Evolutionary conservation across 2,113 vertebrate species (phyloP).

Genomic region (Sitta europaea): DNA sequence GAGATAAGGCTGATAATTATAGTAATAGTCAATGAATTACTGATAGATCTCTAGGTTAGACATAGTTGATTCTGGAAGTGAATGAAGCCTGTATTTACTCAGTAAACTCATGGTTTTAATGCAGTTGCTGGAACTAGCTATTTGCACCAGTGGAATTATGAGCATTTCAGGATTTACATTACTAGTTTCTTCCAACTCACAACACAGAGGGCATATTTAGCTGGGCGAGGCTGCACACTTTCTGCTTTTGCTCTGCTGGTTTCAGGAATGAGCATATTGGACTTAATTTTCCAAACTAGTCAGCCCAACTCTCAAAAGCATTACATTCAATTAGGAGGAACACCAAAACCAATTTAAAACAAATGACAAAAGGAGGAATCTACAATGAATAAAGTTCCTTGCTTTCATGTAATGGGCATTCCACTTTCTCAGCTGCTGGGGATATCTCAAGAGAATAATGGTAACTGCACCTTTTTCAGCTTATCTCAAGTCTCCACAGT

Average conservation of each 20-base stretch:
- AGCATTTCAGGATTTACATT: not conserved
- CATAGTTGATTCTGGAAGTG: not conserved
- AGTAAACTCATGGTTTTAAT: not conserved
- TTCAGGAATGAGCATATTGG: not conserved
- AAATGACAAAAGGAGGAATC: not conserved
- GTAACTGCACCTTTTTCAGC: not conserved
- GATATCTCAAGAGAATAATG: not conserved
- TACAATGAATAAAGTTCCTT: not conserved
- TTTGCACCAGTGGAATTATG: not conserved
- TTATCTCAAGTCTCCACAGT: not conserved
- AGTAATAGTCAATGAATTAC: not conserved
- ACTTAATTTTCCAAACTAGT: constrained; percentile 33
- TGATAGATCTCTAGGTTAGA: not conserved
- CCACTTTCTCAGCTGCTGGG: not conserved
- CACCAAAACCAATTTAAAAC: constrained; percentile 22
- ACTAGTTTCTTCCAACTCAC: not conserved
- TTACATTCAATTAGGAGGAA: constrained; percentile 36
- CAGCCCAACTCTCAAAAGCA: constrained; percentile 15
- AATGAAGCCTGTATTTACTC: not conserved
- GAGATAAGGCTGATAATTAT: not conserved
- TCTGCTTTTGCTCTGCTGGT: not conserved
- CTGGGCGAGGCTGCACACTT: not conserved
- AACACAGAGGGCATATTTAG: not conserved
- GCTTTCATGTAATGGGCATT: not conserved
- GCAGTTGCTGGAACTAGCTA: not conserved